These are phyloP conservation scores for Drosophila kurseongensis DNA, from an alignment of 1,140 invertebrate species.

Conservation along the genomic window DNA sequence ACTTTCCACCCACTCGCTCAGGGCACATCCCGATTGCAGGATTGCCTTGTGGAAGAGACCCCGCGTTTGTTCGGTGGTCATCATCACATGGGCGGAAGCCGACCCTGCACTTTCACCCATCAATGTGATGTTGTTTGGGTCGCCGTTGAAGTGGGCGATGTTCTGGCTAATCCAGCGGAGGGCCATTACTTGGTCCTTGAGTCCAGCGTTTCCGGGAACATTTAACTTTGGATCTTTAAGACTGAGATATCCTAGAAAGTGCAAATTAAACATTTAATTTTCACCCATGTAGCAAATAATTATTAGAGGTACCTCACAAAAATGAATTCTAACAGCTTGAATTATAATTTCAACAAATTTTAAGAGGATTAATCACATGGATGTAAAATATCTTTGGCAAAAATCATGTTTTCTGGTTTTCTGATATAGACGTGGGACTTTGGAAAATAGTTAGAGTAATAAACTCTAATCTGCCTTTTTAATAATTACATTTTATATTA, in stretches of 20 bases:
- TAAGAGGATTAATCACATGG: too few species aligned
- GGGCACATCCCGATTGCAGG: conserved; percentile 86
- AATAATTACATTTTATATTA: too few species aligned
- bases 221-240: conserved; percentile 78
- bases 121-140: conserved; percentile 85
- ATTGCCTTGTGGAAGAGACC: conserved; percentile 85
- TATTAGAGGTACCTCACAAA: too few species aligned
- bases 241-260: conserved; percentile 64
- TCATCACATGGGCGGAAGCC: conserved; percentile 85
- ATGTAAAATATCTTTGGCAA: too few species aligned
- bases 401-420: too few species aligned
- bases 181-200: conserved; percentile 85
- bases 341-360: too few species aligned
- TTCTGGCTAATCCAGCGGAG: conserved; percentile 87
- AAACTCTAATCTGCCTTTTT: too few species aligned
- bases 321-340: too few species aligned
- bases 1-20: conserved; percentile 79
- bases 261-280: neutral
- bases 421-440: too few species aligned
- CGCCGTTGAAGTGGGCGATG: conserved; percentile 86
- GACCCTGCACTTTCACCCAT: conserved; percentile 85
- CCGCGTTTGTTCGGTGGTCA: conserved; percentile 85
- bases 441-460: too few species aligned
- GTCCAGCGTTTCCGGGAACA: conserved; percentile 81
- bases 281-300: too few species aligned